A percentile compares a stretch with the other conserved stretches of the same genome.
Evolutionary conservation across 2,113 vertebrate genomes (phyloP).

Genomic region (human): GRCh38 chr15:85886501-85887000

Average conservation of each 20-base stretch:
- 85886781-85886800: not conserved
- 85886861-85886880: no score
- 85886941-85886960: not conserved
- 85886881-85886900: not conserved
- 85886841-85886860: no score
- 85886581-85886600: not conserved
- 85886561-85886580: not conserved
- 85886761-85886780: not conserved
- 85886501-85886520: slow-evolving; percentile 68
- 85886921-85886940: not conserved
- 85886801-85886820: not conserved
- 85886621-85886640: slow-evolving; percentile 66
- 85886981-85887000: not conserved
- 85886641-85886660: not conserved
- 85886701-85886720: not conserved
- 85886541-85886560: not conserved
- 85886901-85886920: not conserved
- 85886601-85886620: not conserved
- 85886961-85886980: not conserved
- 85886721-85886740: not conserved
- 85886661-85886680: not conserved
- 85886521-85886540: not conserved
- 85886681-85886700: not conserved
- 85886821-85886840: not conserved
- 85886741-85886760: not conserved